Evolutionary conservation across 2,113 vertebrate species (phyloP).

Genomic region (Eretmochelys imbricata): DNA sequence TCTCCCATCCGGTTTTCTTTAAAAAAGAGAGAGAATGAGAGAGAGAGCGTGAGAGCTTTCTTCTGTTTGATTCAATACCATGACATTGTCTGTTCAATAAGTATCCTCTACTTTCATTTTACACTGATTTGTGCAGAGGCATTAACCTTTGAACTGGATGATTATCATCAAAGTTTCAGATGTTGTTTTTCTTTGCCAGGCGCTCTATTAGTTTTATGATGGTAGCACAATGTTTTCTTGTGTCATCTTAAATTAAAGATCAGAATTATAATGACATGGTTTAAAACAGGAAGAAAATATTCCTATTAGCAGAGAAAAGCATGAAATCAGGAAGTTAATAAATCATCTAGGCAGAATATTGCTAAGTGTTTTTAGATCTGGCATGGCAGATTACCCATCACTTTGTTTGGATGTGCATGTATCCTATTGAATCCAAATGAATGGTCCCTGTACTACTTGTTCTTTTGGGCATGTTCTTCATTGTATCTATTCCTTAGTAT

Average conservation of each 20-base stretch:
- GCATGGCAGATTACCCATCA: neutral
- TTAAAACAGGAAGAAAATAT: neutral
- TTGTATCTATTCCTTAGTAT: neutral
- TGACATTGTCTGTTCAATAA: neutral
- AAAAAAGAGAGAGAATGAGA: neutral
- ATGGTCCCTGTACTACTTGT: neutral
- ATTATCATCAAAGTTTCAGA: neutral
- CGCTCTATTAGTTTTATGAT: neutral
- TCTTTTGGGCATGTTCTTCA: fast-evolving
- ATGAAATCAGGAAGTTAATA: neutral
- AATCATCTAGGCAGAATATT: neutral
- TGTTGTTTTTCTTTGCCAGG: neutral
- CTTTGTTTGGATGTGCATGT: neutral
- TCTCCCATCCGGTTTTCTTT: neutral
- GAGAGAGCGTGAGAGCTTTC: neutral
- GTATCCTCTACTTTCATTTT: neutral
- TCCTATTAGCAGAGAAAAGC: neutral
- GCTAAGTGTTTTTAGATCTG: neutral
- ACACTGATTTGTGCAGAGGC: neutral
- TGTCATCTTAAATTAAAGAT: neutral
- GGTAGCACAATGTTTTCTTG: neutral
- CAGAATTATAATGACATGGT: neutral
- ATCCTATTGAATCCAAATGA: neutral
- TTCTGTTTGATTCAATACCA: neutral
- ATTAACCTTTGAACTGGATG: neutral